Percentiles rank a stretch among this genome's conserved stretches.
Conservation (phyloP, 2,888 invertebrate species). For the Acleris laterana region DNA sequence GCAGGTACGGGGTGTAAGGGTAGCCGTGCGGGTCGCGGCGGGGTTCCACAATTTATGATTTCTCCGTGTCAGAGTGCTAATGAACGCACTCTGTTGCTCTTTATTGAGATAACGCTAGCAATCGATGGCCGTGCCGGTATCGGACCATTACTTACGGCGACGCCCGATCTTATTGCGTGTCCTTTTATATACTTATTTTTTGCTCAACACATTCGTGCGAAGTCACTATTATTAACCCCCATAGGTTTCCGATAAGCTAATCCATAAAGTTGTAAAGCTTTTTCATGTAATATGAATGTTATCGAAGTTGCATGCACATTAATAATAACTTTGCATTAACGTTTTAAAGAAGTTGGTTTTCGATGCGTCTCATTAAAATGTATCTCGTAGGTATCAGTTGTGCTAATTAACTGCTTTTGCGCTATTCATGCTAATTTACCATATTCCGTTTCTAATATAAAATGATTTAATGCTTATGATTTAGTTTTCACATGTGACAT, state of each 20-base stretch:
- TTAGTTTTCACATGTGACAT: neutral
- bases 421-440: too few relatives aligned
- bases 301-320: conserved; percentile 49
- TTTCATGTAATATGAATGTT: conserved; percentile 58
- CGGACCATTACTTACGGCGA: conserved; percentile 74
- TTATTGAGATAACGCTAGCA: conserved; percentile 83
- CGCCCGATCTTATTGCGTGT: conserved; percentile 72
- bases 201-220: conserved; percentile 67
- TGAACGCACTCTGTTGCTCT: conserved; percentile 82
- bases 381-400: too few relatives aligned
- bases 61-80: conserved; percentile 82
- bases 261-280: conserved; percentile 60
- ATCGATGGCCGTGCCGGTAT: conserved; percentile 58
- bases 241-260: conserved; percentile 63
- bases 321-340: conserved; percentile 42
- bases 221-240: conserved; percentile 71
- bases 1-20: conserved; percentile 62
- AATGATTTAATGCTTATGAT: neutral
- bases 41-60: conserved; percentile 83
- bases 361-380: conserved; percentile 43
- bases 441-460: too few relatives aligned
- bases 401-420: too few relatives aligned
- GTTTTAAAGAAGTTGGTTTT: conserved; percentile 52
- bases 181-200: conserved; percentile 68
- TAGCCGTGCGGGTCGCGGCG: conserved; percentile 76